These are phyloP conservation scores for Thymelicus lineola DNA, from an alignment of 2,888 invertebrate genomes.

Conservation along the genomic window DNA sequence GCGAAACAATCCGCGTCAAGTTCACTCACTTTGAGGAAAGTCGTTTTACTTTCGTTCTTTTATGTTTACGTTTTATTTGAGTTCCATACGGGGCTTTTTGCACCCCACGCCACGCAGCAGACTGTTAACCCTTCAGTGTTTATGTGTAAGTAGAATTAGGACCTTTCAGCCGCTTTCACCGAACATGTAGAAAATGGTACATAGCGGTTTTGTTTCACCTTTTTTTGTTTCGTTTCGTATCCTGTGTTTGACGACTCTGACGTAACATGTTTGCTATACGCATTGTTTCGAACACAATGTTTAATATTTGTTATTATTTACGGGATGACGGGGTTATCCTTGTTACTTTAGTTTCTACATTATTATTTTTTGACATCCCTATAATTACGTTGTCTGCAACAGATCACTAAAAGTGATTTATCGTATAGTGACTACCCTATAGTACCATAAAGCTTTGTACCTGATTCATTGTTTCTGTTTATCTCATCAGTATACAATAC, in stretches of 20 bases:
- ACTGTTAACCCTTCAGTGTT: conserved; percentile 79
- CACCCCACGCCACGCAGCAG: conserved; percentile 72
- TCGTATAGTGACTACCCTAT: too few species aligned
- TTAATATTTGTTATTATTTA: too few species aligned
- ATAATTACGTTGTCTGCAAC: too few species aligned
- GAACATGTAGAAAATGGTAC: conserved; percentile 16
- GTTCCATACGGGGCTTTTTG: conserved; percentile 64
- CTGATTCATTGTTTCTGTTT: too few species aligned
- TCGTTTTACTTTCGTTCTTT: conserved; percentile 50
- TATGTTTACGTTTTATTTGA: conserved; percentile 59
- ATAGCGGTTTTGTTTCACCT: neutral
- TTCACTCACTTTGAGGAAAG: conserved; percentile 46
- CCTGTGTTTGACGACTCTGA: neutral
- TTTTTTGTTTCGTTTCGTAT: neutral
- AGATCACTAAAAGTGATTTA: too few species aligned
- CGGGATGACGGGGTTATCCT: too few species aligned
- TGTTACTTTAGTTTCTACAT: too few species aligned
- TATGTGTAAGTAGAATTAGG: conserved; percentile 69
- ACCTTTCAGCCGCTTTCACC: conserved; percentile 59
- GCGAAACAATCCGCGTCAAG: conserved; percentile 49
- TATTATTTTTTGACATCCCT: too few species aligned
- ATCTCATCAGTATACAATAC: too few species aligned
- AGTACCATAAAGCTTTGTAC: too few species aligned
- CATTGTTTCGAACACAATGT: too few species aligned
- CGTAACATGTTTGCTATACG: neutral